phyloP scores from a whole-genome alignment of 30 jellyfish, hydroid and myxozoan species.

The Pelagia noctiluca region DNA sequence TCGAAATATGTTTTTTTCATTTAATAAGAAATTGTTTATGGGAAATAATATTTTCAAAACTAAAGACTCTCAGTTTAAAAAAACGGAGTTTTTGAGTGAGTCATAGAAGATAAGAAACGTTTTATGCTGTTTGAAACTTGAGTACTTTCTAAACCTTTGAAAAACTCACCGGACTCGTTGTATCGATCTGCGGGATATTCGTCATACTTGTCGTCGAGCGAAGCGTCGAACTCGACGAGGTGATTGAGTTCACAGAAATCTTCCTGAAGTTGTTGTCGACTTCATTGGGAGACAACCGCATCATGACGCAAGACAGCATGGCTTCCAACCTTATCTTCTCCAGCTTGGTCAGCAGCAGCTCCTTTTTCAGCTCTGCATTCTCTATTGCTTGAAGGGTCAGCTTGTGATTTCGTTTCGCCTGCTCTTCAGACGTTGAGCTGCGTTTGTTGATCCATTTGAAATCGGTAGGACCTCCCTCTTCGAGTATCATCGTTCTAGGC shows the following conservation, averaged over 20 bases:
- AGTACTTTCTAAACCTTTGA: background rate
- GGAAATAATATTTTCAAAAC: no score
- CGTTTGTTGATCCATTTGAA: slow-evolving; percentile 59
- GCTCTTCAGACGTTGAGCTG: slow-evolving; percentile 49
- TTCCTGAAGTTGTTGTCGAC: slow-evolving; percentile 68
- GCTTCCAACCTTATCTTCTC: slow-evolving; percentile 98
- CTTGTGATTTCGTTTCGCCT: slow-evolving; percentile 65
- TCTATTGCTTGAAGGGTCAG: slow-evolving; percentile 87
- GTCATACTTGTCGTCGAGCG: slow-evolving; percentile 83
- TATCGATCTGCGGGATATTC: slow-evolving; percentile 59
- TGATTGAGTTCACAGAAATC: slow-evolving; percentile 76
- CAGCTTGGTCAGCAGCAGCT: slow-evolving; percentile 82
- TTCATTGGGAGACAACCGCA: slow-evolving; percentile 76
- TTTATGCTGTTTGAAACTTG: background rate
- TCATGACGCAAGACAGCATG: slow-evolving; percentile 92
- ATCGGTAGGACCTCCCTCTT: slow-evolving; percentile 48
- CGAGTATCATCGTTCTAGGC: slow-evolving; percentile 35
- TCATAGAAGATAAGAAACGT: background rate
- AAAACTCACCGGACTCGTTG: slow-evolving; percentile 69
- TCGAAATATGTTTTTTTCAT: no score
- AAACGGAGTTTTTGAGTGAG: background rate
- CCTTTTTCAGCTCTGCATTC: slow-evolving; percentile 91
- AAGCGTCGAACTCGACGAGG: slow-evolving; percentile 77
- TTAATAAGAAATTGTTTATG: no score
- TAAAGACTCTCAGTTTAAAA: no score